Conservation (phyloP, 92 coral and sea anemone species). For the Zoanthus gigantus region DNA sequence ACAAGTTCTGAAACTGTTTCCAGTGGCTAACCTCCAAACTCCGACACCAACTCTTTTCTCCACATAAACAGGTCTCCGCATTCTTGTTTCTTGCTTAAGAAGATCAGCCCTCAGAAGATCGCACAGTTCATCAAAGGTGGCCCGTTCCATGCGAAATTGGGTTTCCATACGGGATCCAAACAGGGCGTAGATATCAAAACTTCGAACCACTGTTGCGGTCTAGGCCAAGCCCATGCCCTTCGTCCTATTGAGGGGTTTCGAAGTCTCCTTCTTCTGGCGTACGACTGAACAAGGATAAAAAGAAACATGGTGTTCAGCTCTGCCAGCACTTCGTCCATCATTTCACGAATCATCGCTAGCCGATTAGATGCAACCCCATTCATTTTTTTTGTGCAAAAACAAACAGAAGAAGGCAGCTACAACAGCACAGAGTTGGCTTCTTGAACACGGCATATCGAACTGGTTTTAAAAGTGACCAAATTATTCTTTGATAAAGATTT, state of each 20-base stretch:
- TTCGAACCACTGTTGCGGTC: constrained; percentile 67
- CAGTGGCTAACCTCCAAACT: constrained; percentile 56
- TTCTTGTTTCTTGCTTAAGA: constrained; percentile 49
- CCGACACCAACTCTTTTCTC: constrained; percentile 14
- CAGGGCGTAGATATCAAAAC: constrained; percentile 32
- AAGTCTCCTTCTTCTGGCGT: constrained; percentile 23
- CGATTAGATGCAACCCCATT: background rate
- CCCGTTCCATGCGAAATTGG: constrained; percentile 61
- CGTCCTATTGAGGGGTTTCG: constrained; percentile 20
- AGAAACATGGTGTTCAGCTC: constrained; percentile 16
- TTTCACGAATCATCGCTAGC: background rate
- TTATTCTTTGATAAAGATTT: background rate
- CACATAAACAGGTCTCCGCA: constrained; percentile 15
- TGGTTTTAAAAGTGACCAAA: background rate
- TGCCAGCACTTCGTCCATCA: constrained; percentile 3
- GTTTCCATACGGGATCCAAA: constrained; percentile 57
- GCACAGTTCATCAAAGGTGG: constrained; percentile 57
- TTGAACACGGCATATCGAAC: constrained; percentile 15
- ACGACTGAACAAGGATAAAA: background rate
- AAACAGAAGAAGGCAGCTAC: constrained; percentile 10
- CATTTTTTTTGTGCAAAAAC: background rate
- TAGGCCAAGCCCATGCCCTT: constrained; percentile 69
- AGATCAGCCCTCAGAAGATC: constrained; percentile 47
- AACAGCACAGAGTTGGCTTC: constrained; percentile 31
- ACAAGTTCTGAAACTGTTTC: constrained; percentile 52